Evolutionary conservation across 2,113 vertebrate species (phyloP).

Genomic region (Hippocampus zosterae): DNA sequence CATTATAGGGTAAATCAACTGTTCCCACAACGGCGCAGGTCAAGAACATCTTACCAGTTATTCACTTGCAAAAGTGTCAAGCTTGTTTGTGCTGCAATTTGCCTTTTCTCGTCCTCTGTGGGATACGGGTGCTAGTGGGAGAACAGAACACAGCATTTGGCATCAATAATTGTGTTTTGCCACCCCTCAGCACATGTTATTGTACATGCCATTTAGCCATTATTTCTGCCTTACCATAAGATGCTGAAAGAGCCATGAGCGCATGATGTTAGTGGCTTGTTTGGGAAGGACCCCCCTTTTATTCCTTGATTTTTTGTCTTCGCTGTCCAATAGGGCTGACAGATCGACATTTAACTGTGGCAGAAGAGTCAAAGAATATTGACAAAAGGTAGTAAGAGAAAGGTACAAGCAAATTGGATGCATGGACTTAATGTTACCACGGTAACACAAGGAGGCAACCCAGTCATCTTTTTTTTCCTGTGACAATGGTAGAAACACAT

Average conservation of each 20-base stretch:
- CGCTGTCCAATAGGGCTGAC: conserved; percentile 89
- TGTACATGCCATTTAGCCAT: background rate
- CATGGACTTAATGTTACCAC: conserved; percentile 68
- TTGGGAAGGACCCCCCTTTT: conserved; percentile 95
- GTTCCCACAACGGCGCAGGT: background rate
- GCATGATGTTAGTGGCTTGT: conserved; percentile 99
- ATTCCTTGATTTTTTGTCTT: conserved; percentile 99
- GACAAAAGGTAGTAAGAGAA: background rate
- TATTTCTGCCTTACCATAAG: conserved; percentile 85
- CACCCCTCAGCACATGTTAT: background rate
- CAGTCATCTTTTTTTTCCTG: conserved; percentile 60
- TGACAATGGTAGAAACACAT: conserved; percentile 69
- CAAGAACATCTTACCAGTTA: conserved; percentile 85
- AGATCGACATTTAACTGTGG: conserved; percentile 94
- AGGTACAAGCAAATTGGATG: conserved; percentile 16
- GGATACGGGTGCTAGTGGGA: conserved; percentile 90
- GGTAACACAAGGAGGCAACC: conserved; percentile 72
- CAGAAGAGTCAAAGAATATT: conserved; percentile 19
- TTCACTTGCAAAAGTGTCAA: conserved; percentile 98
- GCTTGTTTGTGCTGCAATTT: conserved; percentile 95
- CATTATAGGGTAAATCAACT: conserved; percentile 19
- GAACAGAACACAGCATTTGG: conserved; percentile 2
- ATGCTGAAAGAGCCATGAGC: conserved; percentile 99
- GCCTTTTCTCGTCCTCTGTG: conserved; percentile 97
- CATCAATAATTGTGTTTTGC: background rate